These are phyloP conservation scores for Hydriomena furcata DNA, from an alignment of 2,888 invertebrate species.

Conservation along the genomic window DNA sequence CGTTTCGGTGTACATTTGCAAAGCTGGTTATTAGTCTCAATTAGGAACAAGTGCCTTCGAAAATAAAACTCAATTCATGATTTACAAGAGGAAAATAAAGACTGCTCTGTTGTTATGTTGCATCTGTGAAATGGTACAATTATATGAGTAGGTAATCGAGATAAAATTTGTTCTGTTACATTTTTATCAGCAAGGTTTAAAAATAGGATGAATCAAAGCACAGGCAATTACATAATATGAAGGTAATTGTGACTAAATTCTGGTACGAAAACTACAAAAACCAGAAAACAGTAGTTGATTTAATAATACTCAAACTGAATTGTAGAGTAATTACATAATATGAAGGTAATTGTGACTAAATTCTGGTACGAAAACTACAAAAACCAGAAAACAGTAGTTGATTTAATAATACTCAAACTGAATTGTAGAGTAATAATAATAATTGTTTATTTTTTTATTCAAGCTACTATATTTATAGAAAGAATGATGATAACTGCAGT, in stretches of 20 bases:
- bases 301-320: no score
- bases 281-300: no score
- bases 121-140: constrained; percentile 45
- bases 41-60: constrained; percentile 59
- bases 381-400: no score
- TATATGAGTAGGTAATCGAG: constrained; percentile 30
- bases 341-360: neutral
- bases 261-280: no score
- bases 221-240: neutral
- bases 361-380: neutral
- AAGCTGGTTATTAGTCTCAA: constrained; percentile 64
- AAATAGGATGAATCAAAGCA: constrained; percentile 8
- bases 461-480: no score
- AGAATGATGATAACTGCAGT: no score
- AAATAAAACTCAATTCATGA: constrained; percentile 59
- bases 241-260: neutral
- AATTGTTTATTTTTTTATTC: no score
- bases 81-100: constrained; percentile 43
- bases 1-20: constrained; percentile 21
- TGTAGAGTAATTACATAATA: neutral
- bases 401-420: no score
- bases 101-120: constrained; percentile 40
- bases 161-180: constrained; percentile 36
- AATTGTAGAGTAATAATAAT: no score
- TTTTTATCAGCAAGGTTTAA: constrained; percentile 14